phyloP scores from a whole-genome alignment of 1,140 invertebrate species.

The Drosophila trapezifrons region DNA sequence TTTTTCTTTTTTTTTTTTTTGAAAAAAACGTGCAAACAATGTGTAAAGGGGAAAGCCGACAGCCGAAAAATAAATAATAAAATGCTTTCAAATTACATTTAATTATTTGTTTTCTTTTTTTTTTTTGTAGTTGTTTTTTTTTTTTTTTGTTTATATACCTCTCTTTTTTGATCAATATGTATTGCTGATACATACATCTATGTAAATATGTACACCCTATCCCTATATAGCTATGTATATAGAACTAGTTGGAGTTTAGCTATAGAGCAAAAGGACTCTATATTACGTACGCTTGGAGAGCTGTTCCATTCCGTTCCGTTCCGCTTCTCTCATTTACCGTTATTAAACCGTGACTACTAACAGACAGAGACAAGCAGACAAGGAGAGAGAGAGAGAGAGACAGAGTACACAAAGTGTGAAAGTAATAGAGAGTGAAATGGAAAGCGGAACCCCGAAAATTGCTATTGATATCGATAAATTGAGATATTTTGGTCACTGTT shows the following conservation, averaged over 20 bases:
- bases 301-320: slow-evolving; percentile 27
- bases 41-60: slow-evolving; percentile 93
- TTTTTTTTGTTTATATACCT: slow-evolving; percentile 32
- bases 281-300: slow-evolving; percentile 22
- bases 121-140: slow-evolving; percentile 20
- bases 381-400: slow-evolving; percentile 2
- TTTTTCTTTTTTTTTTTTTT: slow-evolving; percentile 59
- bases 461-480: neutral
- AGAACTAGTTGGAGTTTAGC: slow-evolving; percentile 44
- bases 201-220: slow-evolving; percentile 44
- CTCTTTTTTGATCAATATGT: slow-evolving; percentile 37
- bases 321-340: slow-evolving; percentile 17
- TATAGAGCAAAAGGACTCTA: slow-evolving; percentile 34
- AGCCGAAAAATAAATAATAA: slow-evolving; percentile 85
- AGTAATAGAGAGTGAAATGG: slow-evolving; percentile 6
- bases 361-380: slow-evolving; percentile 35
- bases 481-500: neutral
- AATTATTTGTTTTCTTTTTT: slow-evolving; percentile 63
- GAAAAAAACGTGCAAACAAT: slow-evolving; percentile 91
- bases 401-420: too few relatives aligned
- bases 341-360: slow-evolving; percentile 24
- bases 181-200: slow-evolving; percentile 58
- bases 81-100: slow-evolving; percentile 81
- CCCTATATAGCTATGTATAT: slow-evolving; percentile 56
- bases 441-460: neutral